Conservation (phyloP, 2,113 vertebrate genomes). For the Strix aluco region DNA sequence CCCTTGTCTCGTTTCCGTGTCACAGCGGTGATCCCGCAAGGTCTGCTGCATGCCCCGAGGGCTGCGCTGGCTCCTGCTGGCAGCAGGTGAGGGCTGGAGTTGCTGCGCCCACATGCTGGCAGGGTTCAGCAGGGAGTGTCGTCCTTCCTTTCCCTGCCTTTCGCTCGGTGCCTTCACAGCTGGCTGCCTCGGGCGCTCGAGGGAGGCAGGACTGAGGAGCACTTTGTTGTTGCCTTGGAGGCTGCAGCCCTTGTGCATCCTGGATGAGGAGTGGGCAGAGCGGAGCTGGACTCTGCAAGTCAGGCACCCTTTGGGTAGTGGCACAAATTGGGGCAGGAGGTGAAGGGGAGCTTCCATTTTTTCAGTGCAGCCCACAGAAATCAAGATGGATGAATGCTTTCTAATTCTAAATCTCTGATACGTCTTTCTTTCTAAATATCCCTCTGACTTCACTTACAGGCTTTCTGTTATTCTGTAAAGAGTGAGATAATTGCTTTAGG, state of each 20-base stretch:
- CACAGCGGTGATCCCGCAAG: background rate
- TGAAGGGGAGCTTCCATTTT: background rate
- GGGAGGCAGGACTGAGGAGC: background rate
- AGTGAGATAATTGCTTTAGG: background rate
- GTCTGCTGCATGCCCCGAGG: background rate
- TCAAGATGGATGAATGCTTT: background rate
- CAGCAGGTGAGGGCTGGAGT: background rate
- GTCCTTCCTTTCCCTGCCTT: background rate
- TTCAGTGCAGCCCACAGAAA: background rate
- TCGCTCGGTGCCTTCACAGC: background rate
- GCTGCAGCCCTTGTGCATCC: background rate
- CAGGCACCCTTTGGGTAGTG: background rate
- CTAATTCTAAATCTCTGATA: background rate
- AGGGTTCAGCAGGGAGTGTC: background rate
- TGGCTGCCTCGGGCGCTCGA: accelerated
- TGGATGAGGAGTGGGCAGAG: background rate
- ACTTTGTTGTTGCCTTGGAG: background rate
- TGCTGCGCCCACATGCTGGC: background rate
- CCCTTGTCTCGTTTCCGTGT: background rate
- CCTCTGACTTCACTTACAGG: background rate
- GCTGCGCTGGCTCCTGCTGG: accelerated
- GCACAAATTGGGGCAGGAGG: background rate
- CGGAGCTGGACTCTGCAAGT: background rate
- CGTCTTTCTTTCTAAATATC: background rate
- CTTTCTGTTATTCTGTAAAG: background rate